phyloP scores from a whole-genome alignment of 2,113 vertebrate genomes.

The Equus przewalskii region DNA sequence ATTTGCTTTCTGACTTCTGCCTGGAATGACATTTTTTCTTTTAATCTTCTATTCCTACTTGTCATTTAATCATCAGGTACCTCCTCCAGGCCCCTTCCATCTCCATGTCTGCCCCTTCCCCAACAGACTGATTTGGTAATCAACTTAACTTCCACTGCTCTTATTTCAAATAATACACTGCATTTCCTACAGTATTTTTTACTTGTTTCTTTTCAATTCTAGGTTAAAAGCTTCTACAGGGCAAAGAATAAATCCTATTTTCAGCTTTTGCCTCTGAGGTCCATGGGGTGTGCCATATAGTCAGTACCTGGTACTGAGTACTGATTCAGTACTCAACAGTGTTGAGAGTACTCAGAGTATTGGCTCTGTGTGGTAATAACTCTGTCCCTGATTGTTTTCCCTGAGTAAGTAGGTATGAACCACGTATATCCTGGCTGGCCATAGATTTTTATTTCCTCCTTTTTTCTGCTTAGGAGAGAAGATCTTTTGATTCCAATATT shows the following conservation, averaged over 20 bases:
- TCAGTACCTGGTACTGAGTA: fast-evolving
- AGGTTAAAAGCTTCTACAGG: not conserved
- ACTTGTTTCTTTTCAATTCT: not conserved
- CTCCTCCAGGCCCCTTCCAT: not conserved
- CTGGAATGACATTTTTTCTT: too few relatives aligned
- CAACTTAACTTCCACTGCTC: not conserved
- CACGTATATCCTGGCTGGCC: too few relatives aligned
- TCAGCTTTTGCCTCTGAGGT: not conserved
- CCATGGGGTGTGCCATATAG: fast-evolving
- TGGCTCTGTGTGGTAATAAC: fast-evolving
- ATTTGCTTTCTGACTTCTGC: not conserved
- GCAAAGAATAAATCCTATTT: not conserved
- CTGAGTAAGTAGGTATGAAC: too few relatives aligned
- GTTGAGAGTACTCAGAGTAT: fast-evolving
- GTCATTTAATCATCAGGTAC: fast-evolving
- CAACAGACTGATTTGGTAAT: too few relatives aligned
- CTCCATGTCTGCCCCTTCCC: fast-evolving
- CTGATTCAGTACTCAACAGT: not conserved
- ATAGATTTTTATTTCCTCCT: not conserved
- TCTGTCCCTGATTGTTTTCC: too few relatives aligned
- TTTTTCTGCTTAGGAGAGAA: not conserved
- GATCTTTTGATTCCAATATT: too few relatives aligned
- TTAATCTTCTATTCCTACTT: too few relatives aligned
- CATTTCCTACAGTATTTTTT: not conserved
- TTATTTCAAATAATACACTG: not conserved